These are phyloP conservation scores for Florisuga fusca DNA, from an alignment of 2,797 vertebrate species.

Conservation along the genomic window DNA sequence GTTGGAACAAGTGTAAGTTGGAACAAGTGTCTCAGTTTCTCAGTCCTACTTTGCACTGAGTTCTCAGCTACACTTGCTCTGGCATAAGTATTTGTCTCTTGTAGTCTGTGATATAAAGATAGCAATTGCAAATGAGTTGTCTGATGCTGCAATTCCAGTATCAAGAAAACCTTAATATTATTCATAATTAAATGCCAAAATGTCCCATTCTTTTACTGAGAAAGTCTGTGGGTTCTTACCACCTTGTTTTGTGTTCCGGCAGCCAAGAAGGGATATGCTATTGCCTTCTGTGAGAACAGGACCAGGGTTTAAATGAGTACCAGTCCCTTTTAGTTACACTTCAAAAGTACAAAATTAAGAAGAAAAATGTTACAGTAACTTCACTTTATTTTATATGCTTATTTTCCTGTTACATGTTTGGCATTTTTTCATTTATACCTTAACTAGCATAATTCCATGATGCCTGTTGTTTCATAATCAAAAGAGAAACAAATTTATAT, in stretches of 20 bases:
- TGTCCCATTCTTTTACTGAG: background rate
- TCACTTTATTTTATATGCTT: background rate
- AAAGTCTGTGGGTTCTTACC: background rate
- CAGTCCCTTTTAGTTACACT: background rate
- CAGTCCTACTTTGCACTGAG: background rate
- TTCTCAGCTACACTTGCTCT: background rate
- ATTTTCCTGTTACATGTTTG: background rate
- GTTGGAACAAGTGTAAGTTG: too few species aligned
- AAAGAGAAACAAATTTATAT: background rate
- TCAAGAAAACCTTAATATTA: accelerated
- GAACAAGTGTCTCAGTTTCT: background rate
- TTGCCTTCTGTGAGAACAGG: background rate
- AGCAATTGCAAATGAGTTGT: background rate
- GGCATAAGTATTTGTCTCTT: background rate
- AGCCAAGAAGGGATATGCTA: background rate
- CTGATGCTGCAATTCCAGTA: background rate
- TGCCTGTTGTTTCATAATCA: background rate
- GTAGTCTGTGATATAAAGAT: background rate
- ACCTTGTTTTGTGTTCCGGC: background rate
- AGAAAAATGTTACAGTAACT: background rate
- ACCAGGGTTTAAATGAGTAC: background rate
- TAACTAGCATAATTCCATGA: background rate
- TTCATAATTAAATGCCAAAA: background rate
- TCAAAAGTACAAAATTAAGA: background rate
- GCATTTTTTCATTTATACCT: background rate